phyloP scores from a whole-genome alignment of 1,140 invertebrate genomes.

The Drosophila paulistorum region DNA sequence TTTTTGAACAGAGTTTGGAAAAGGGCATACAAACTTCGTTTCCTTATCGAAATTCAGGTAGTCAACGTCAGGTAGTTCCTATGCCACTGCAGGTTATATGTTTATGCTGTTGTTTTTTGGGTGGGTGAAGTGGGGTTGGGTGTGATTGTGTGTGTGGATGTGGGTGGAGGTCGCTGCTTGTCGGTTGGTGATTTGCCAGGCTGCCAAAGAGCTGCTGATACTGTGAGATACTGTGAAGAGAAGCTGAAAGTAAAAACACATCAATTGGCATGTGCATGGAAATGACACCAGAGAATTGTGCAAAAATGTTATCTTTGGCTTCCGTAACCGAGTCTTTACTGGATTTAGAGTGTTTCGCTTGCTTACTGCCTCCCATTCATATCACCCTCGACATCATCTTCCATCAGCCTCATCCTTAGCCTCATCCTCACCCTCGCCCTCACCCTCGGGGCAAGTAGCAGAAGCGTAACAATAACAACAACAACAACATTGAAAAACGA shows the following conservation, averaged over 20 bases:
- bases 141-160: slow-evolving; percentile 11
- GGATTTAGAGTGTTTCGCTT: slow-evolving; percentile 58
- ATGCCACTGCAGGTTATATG: slow-evolving; percentile 13
- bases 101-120: slow-evolving; percentile 6
- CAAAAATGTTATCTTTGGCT: slow-evolving; percentile 81
- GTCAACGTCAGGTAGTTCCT: neutral
- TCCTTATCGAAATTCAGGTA: neutral
- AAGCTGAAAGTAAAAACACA: slow-evolving; percentile 78
- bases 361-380: no score
- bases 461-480: slow-evolving; percentile 66
- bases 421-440: neutral
- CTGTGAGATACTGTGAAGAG: neutral
- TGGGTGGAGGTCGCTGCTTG: neutral
- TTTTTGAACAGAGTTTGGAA: no score
- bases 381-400: neutral
- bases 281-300: slow-evolving; percentile 81
- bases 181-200: slow-evolving; percentile 39
- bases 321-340: slow-evolving; percentile 70
- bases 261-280: slow-evolving; percentile 81
- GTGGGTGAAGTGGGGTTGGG: slow-evolving; percentile 30
- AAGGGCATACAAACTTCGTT: neutral
- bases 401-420: neutral
- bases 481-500: slow-evolving; percentile 45
- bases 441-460: slow-evolving; percentile 30
- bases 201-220: slow-evolving; percentile 5